Evolutionary conservation across 2,888 invertebrate genomes (phyloP).

Genomic region (Cantharis rustica): DNA sequence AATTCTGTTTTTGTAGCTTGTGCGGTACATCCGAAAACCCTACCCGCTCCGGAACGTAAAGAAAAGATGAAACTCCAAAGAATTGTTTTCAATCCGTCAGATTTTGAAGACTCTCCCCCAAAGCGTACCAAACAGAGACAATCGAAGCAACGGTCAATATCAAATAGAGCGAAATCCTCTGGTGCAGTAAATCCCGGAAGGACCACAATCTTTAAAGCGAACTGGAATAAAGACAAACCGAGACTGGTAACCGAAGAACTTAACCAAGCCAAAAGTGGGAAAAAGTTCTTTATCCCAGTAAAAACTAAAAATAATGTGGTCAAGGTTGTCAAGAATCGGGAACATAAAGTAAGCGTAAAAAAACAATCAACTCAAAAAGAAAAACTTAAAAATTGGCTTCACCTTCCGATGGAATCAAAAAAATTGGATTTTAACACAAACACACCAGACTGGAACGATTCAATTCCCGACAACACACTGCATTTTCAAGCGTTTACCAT

Average conservation of each 20-base stretch:
- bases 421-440: background rate
- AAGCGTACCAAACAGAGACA: background rate
- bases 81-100: background rate
- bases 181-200: background rate
- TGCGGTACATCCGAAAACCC: background rate
- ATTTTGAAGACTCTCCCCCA: background rate
- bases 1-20: background rate
- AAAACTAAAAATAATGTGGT: too few relatives aligned
- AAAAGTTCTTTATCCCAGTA: background rate
- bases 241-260: background rate
- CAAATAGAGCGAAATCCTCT: background rate
- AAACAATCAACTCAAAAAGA: background rate
- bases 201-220: background rate
- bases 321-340: background rate
- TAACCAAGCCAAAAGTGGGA: background rate
- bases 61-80: background rate
- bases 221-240: background rate
- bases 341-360: background rate
- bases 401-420: background rate
- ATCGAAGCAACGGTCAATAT: background rate
- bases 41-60: background rate
- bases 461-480: too few relatives aligned
- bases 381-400: background rate
- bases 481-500: too few relatives aligned
- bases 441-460: background rate